A percentile compares a stretch with the other conserved stretches of the same genome.
phyloP scores from a whole-genome alignment of 2,888 invertebrate species.

The Drosophila prolongata region DNA sequence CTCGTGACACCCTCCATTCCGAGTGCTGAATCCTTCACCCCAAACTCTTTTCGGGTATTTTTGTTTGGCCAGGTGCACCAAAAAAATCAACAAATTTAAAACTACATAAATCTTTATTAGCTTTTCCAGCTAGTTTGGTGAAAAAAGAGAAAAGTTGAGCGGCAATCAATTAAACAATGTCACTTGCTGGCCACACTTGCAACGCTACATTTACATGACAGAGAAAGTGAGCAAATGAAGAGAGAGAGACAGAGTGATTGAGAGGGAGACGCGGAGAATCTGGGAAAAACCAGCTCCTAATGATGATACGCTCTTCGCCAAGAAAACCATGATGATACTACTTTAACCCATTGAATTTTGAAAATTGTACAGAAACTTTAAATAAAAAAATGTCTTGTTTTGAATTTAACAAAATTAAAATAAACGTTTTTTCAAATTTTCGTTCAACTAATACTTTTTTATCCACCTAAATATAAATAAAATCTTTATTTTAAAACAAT shows the following conservation, averaged over 20 bases:
- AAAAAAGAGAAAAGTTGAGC: conserved; percentile 3
- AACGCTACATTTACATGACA: conserved; percentile 28
- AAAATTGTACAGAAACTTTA: background rate
- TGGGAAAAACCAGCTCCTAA: background rate
- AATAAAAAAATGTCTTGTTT: too few relatives aligned
- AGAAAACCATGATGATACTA: background rate
- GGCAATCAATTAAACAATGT: conserved; percentile 41
- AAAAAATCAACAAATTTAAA: conserved; percentile 47
- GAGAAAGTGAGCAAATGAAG: background rate
- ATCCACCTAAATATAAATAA: too few relatives aligned
- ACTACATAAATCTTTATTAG: conserved; percentile 70
- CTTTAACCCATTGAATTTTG: conserved; percentile 1
- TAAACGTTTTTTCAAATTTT: too few relatives aligned
- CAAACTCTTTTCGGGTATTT: conserved; percentile 19
- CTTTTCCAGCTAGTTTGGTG: conserved; percentile 38
- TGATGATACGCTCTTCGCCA: background rate
- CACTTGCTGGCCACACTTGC: conserved; percentile 22
- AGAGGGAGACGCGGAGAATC: background rate
- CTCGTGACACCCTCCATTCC: conserved; percentile 8
- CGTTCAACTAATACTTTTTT: too few relatives aligned
- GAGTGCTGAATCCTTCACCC: conserved; percentile 49
- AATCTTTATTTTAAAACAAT: too few relatives aligned
- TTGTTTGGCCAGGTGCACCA: conserved; percentile 68
- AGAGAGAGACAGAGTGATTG: background rate
- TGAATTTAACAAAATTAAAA: too few relatives aligned